Percentiles rank a stretch among this genome's conserved stretches.
These are phyloP conservation scores for Sebastes vulpes DNA, from an alignment of 2,797 vertebrate species.

Conservation along the genomic window DNA sequence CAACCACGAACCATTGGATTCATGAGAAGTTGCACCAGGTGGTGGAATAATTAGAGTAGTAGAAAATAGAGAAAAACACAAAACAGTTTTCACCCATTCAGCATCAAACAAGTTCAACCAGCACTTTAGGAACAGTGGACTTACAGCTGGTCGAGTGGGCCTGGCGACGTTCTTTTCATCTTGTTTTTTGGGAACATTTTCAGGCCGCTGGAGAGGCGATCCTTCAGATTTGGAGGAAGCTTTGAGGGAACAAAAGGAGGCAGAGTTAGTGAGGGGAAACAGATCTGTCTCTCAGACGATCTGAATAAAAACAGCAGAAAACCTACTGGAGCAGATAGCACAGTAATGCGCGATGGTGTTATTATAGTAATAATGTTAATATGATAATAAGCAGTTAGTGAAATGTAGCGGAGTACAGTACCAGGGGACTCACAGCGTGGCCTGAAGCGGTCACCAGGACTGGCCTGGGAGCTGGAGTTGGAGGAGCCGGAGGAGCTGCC, in stretches of 20 bases:
- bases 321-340: neutral
- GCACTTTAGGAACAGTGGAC: slow-evolving; percentile 53
- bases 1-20: slow-evolving; percentile 66
- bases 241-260: slow-evolving; percentile 61
- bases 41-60: slow-evolving; percentile 41
- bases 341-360: neutral
- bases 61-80: slow-evolving; percentile 43
- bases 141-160: slow-evolving; percentile 91
- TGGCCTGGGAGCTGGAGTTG: slow-evolving; percentile 94
- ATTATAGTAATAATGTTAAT: neutral
- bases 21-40: slow-evolving; percentile 53
- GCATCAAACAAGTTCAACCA: neutral
- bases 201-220: slow-evolving; percentile 88
- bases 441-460: slow-evolving; percentile 91
- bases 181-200: slow-evolving; percentile 85
- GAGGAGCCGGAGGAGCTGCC: slow-evolving; percentile 97
- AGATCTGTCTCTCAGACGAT: neutral
- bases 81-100: slow-evolving; percentile 32
- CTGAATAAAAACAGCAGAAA: neutral
- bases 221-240: slow-evolving; percentile 91
- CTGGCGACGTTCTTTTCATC: slow-evolving; percentile 90
- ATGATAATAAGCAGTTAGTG: neutral
- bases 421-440: slow-evolving; percentile 87
- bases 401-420: slow-evolving; percentile 48
- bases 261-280: slow-evolving; percentile 14